phyloP scores from a whole-genome alignment of 1,140 invertebrate genomes.

The Papilio polyxenes region DNA sequence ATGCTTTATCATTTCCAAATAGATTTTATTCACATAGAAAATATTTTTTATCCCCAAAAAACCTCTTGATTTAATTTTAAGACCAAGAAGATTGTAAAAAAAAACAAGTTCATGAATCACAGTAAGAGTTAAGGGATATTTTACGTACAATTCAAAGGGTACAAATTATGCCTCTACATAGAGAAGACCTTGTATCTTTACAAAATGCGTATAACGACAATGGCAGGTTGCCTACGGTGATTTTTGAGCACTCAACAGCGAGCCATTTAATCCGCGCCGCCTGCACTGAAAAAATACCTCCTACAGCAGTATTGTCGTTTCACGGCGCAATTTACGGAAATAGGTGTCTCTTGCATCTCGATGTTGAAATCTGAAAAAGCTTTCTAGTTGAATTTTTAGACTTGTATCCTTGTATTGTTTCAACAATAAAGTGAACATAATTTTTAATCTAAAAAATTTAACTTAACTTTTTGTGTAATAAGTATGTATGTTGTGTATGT shows the following conservation, averaged over 20 bases:
- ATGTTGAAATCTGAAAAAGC: constrained; percentile 20
- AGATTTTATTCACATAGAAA: not conserved
- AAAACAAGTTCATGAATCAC: not conserved
- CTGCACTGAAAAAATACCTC: constrained; percentile 34
- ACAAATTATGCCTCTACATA: not conserved
- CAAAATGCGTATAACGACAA: constrained; percentile 20
- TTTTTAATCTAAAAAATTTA: not conserved
- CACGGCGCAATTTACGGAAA: constrained; percentile 36
- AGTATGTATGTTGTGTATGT: too few species aligned
- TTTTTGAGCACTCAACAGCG: constrained; percentile 38
- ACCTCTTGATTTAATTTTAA: too few species aligned
- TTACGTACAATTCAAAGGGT: not conserved
- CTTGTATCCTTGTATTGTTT: not conserved
- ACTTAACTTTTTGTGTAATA: too few species aligned
- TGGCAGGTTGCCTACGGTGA: constrained; percentile 22
- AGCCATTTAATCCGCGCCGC: constrained; percentile 31
- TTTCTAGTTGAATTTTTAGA: constrained; percentile 8
- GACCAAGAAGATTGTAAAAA: not conserved
- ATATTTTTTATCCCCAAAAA: not conserved
- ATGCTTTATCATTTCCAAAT: not conserved
- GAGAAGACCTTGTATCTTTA: not conserved
- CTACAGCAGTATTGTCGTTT: constrained; percentile 36
- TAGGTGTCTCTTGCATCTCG: constrained; percentile 34
- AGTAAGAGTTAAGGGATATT: not conserved
- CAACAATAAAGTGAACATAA: not conserved